Evolutionary conservation across 2,888 invertebrate species (phyloP).

Genomic region (Caenorhabditis uteleia): DNA sequence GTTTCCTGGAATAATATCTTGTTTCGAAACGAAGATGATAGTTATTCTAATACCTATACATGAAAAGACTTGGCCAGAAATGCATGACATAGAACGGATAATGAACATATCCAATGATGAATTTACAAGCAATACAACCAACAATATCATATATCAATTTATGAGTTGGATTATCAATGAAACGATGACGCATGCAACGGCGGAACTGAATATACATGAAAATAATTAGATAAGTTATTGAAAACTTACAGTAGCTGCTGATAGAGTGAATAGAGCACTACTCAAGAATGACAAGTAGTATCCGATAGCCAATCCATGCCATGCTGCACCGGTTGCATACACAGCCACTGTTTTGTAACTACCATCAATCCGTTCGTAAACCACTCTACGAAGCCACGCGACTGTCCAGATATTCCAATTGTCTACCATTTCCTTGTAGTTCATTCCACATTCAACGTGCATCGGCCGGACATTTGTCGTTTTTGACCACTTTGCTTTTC

Average conservation of each 20-base stretch:
- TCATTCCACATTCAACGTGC: constrained; percentile 85
- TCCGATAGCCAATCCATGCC: constrained; percentile 38
- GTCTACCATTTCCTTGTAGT: constrained; percentile 84
- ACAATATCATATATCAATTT: constrained; percentile 83
- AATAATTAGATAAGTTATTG: not conserved
- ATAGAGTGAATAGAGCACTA: constrained; percentile 32
- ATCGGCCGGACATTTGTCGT: constrained; percentile 88
- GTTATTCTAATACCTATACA: no score
- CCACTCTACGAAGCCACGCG: constrained; percentile 86
- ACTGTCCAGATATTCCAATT: constrained; percentile 95
- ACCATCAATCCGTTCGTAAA: constrained; percentile 77
- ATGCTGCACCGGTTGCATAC: constrained; percentile 30
- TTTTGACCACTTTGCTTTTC: constrained; percentile 85
- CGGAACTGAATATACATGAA: constrained; percentile 79
- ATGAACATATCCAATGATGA: constrained; percentile 84
- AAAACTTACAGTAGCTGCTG: constrained; percentile 32
- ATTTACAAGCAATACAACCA: constrained; percentile 82
- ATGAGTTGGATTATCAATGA: constrained; percentile 74
- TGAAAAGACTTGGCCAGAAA: constrained; percentile 79
- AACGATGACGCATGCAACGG: constrained; percentile 81
- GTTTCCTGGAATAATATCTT: constrained; percentile 70
- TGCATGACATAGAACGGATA: constrained; percentile 90
- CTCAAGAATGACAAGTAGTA: constrained; percentile 34
- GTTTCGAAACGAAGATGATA: no score
- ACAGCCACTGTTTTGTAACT: constrained; percentile 29